Evolutionary conservation across 2,888 invertebrate species (phyloP).

Genomic region (Synanthedon formicaeformis): DNA sequence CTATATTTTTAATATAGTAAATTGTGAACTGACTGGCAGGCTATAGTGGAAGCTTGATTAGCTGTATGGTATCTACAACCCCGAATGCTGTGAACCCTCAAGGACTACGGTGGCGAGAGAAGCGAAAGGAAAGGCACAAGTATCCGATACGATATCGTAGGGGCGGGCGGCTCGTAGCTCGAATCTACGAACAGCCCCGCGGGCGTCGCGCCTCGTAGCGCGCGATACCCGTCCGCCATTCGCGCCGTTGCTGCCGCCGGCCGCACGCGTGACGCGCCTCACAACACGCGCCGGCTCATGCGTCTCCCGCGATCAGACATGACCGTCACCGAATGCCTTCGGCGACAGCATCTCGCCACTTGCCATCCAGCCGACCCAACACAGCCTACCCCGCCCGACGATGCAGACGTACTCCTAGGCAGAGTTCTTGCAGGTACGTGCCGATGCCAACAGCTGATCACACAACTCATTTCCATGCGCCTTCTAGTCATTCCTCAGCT

Average conservation of each 20-base stretch:
- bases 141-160: conserved; percentile 12
- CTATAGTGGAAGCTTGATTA: no score
- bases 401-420: conserved; percentile 57
- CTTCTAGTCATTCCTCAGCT: background rate
- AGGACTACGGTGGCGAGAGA: background rate
- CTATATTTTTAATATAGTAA: no score
- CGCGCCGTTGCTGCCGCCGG: conserved; percentile 63
- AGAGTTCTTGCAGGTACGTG: conserved; percentile 62
- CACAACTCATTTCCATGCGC: conserved; percentile 2
- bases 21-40: no score
- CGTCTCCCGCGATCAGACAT: conserved; percentile 41
- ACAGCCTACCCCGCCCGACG: conserved; percentile 23
- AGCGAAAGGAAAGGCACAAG: conserved; percentile 4
- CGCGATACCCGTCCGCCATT: conserved; percentile 58
- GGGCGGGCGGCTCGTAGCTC: conserved; percentile 28
- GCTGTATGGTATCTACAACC: no score
- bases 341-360: conserved; percentile 23
- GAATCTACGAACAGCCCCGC: conserved; percentile 34
- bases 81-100: no score
- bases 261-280: conserved; percentile 60
- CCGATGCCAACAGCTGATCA: conserved; percentile 30
- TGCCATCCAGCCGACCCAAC: conserved; percentile 20
- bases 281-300: conserved; percentile 47
- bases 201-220: conserved; percentile 38
- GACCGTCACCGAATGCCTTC: conserved; percentile 62